Conservation (phyloP, 2,113 vertebrate genomes). For the Monopterus albus region DNA sequence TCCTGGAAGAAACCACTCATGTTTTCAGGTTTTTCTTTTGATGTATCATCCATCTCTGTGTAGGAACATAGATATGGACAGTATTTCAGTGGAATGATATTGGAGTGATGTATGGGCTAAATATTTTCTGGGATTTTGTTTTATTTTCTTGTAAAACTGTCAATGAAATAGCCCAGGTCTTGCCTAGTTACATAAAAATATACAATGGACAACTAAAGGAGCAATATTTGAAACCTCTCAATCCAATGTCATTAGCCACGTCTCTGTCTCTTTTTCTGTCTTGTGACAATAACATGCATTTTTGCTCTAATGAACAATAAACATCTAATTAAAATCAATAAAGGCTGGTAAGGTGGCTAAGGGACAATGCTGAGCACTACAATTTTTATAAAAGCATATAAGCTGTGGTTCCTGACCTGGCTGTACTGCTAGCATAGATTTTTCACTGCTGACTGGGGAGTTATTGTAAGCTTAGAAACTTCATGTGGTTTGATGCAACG, state of each 20-base stretch:
- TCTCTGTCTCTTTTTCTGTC: conserved; percentile 51
- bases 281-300: conserved; percentile 64
- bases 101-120: too few relatives aligned
- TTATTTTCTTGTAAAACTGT: not conserved
- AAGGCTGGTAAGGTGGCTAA: conserved; percentile 44
- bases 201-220: conserved; percentile 1
- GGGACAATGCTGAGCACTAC: conserved; percentile 61
- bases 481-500: conserved; percentile 47
- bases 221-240: conserved; percentile 19
- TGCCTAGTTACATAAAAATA: not conserved
- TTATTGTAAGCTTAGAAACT: conserved; percentile 42
- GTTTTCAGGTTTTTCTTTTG: too few relatives aligned
- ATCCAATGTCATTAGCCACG: conserved; percentile 4
- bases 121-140: not conserved
- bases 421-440: conserved; percentile 47
- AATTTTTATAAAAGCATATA: conserved; percentile 59
- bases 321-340: conserved; percentile 77
- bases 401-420: conserved; percentile 37
- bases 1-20: too few relatives aligned
- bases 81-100: not conserved
- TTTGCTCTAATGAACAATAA: conserved; percentile 74
- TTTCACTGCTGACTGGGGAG: conserved; percentile 33
- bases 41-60: too few relatives aligned
- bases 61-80: not conserved
- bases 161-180: not conserved